Percentiles rank a stretch among this genome's conserved stretches.
Conservation (phyloP, 2,888 invertebrate genomes). For the Agriotes lineatus region DNA sequence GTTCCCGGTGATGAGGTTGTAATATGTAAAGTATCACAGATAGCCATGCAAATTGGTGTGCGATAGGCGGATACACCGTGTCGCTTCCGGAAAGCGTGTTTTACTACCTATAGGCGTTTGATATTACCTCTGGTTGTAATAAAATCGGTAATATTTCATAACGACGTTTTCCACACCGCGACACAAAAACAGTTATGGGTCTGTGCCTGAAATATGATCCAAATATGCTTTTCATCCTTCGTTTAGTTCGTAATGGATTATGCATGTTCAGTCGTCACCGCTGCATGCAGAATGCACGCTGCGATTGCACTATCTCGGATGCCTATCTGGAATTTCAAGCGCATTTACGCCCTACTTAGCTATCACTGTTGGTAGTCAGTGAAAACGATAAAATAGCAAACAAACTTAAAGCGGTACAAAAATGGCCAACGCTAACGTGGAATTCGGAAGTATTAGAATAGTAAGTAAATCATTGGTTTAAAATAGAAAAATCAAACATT, state of each 20-base stretch:
- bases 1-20: slow-evolving; percentile 2
- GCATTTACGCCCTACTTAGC: too few relatives aligned
- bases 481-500: slow-evolving; percentile 8
- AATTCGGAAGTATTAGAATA: neutral
- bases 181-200: slow-evolving; percentile 14
- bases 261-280: neutral
- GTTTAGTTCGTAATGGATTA: neutral
- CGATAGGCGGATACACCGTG: slow-evolving; percentile 1
- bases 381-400: neutral
- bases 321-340: neutral
- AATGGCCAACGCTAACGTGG: too few relatives aligned
- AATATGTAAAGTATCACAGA: slow-evolving; percentile 24
- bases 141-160: slow-evolving; percentile 30
- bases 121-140: slow-evolving; percentile 5
- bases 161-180: slow-evolving; percentile 22
- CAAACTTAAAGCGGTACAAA: neutral
- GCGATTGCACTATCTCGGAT: neutral
- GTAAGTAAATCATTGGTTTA: neutral
- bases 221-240: slow-evolving; percentile 8
- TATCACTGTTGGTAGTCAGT: neutral
- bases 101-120: slow-evolving; percentile 15
- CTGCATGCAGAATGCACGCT: neutral
- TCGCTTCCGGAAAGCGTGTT: slow-evolving; percentile 14
- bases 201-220: neutral
- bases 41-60: slow-evolving; percentile 22